Base-by-base conservation (phyloP, 1,140 invertebrate species). In the Cydia pomonella region DNA sequence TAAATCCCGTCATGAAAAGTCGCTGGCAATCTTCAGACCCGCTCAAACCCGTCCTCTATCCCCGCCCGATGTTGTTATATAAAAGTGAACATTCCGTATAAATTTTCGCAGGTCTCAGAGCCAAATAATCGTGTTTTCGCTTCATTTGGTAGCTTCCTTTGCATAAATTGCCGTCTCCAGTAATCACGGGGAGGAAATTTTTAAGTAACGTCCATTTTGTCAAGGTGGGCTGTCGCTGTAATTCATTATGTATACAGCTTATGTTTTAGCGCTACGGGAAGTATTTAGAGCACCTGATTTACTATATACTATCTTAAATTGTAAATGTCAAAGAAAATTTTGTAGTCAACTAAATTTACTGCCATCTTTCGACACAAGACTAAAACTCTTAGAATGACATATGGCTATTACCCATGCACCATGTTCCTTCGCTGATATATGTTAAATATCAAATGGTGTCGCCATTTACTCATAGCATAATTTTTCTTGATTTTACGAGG, bases 41-140 rank as follows among this genome's bases (percentile, higher is more conserved):
- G 64, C 73, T 38, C 27, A 6, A 38, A 33, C 73, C 6, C 53
- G 6, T 5, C 59, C 29, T 33, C 62, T 18, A n/a, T 63, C 73
- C 73, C 62, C 64, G 74, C 72, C 66, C 76, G 27, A 72, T 73
- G 77, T 76, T 76, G 79, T 82, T 84, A 84, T 81, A 80, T 82
- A 82, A 86, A 82, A 82, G 79, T 75, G 79, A 80, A 79, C 80
- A 82, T 85, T 86, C 80, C 79, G 82, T 83, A 83, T 84, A 86
- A 87, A 86, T 87, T 86, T 85, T 83, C 83, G 77, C 81, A 79
- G 81, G 79, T 79, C 78, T 76, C 82, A 73, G 76, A 79, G 78
- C 77, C 79, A 86, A 84, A 86, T 86, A 87, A 87, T 86, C 80
- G 77, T 81, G 82, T 86, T 86, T 78, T 79, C 80, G 82, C 80